Percentiles rank a stretch among this genome's conserved stretches.
Evolutionary conservation across 1,140 invertebrate species (phyloP).

Genomic region (Eumeta japonica): DNA sequence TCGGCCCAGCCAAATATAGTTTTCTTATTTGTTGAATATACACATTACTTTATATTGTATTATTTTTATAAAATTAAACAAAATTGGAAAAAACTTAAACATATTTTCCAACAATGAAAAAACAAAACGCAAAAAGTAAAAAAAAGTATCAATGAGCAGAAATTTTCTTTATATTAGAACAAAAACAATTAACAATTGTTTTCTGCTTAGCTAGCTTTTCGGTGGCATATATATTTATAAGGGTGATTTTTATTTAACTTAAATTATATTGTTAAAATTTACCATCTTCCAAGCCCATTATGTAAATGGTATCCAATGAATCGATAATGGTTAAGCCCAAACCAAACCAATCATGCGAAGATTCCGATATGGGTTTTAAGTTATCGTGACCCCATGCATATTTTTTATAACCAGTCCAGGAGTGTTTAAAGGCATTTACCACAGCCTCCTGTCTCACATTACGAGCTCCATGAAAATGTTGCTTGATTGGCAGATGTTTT

Average conservation of each 20-base stretch:
- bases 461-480: slow-evolving; percentile 60
- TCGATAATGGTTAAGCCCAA: slow-evolving; percentile 89
- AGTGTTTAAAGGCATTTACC: slow-evolving; percentile 83
- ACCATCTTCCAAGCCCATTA: slow-evolving; percentile 89
- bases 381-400: slow-evolving; percentile 95
- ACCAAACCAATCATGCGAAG: slow-evolving; percentile 86
- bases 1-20: no score
- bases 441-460: slow-evolving; percentile 80
- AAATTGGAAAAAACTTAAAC: no score
- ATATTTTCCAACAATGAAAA: no score
- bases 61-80: no score
- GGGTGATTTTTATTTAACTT: no score
- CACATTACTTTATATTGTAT: no score
- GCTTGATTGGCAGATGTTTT: no score
- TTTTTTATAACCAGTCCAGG: slow-evolving; percentile 87
- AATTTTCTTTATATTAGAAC: slow-evolving; percentile 2
- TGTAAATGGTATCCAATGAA: slow-evolving; percentile 86
- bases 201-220: background rate
- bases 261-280: no score
- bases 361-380: slow-evolving; percentile 81
- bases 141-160: slow-evolving; percentile 4
- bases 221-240: background rate
- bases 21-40: no score
- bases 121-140: no score
- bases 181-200: background rate